Percentiles rank a stretch among this genome's conserved stretches.
phyloP scores from a whole-genome alignment of 2,113 vertebrate genomes.

The Octodon degus region DNA sequence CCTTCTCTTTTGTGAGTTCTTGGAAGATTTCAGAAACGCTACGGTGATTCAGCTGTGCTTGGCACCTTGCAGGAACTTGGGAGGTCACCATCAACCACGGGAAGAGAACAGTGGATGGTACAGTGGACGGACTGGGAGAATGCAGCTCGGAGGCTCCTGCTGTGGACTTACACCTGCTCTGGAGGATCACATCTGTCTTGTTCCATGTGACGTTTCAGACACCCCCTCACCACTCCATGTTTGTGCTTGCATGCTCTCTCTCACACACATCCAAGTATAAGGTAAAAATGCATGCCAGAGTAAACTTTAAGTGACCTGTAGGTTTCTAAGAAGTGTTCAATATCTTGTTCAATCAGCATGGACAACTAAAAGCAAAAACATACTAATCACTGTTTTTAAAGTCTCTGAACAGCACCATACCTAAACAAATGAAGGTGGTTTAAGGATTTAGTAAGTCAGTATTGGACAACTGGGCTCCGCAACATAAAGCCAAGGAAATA shows the following conservation, averaged over 20 bases:
- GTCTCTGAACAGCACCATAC: not conserved
- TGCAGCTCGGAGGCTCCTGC: not conserved
- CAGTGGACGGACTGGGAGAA: not conserved
- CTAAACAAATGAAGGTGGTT: not conserved
- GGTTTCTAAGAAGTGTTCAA: not conserved
- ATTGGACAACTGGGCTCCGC: not conserved
- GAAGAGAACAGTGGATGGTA: not conserved
- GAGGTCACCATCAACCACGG: not conserved
- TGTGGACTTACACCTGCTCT: not conserved
- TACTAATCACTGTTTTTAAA: not conserved
- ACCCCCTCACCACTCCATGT: not conserved
- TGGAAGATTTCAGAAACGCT: slow-evolving; percentile 47
- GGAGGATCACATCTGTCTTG: not conserved
- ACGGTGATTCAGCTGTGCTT: not conserved
- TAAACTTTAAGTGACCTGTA: not conserved
- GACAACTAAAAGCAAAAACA: not conserved
- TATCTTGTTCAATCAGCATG: not conserved
- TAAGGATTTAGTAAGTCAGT: slow-evolving; percentile 23
- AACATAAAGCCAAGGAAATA: not conserved
- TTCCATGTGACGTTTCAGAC: slow-evolving; percentile 21
- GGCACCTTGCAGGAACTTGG: not conserved
- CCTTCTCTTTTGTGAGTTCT: slow-evolving; percentile 5
- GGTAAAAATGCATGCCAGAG: slow-evolving; percentile 2
- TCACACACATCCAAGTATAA: not conserved
- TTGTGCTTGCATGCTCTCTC: not conserved